phyloP scores from a whole-genome alignment of 1,140 invertebrate genomes.

The Bombus pascuorum region DNA sequence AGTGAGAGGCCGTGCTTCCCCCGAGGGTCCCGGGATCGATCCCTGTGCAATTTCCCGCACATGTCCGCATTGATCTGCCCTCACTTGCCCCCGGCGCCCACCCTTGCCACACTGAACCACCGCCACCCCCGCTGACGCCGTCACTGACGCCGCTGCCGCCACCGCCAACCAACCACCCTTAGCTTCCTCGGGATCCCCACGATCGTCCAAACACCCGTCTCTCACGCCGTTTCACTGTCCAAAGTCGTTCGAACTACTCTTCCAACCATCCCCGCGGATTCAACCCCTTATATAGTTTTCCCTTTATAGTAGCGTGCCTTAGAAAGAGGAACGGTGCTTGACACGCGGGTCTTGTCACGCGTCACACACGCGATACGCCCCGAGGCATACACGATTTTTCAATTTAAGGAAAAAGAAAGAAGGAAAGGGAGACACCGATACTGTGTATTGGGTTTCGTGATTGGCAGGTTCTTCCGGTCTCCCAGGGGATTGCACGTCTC shows the following conservation, averaged over 20 bases:
- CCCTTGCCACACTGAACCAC: slow-evolving; percentile 62
- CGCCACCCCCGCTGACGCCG: slow-evolving; percentile 39
- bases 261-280: slow-evolving; percentile 60
- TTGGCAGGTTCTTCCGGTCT: slow-evolving; percentile 4
- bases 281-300: slow-evolving; percentile 64
- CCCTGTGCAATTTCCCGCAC: slow-evolving; percentile 81
- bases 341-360: slow-evolving; percentile 45
- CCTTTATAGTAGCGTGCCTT: slow-evolving; percentile 41
- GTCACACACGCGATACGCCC: slow-evolving; percentile 32
- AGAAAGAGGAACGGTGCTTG: slow-evolving; percentile 27
- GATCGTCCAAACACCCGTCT: slow-evolving; percentile 57
- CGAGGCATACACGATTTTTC: slow-evolving; percentile 68
- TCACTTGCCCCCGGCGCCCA: slow-evolving; percentile 76
- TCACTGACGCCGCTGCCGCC: slow-evolving; percentile 39
- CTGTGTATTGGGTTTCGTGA: background rate
- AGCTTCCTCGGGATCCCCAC: slow-evolving; percentile 59
- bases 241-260: slow-evolving; percentile 71
- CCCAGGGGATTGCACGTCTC: background rate
- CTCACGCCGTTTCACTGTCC: slow-evolving; percentile 57
- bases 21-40: slow-evolving; percentile 80
- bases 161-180: slow-evolving; percentile 45
- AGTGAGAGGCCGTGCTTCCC: slow-evolving; percentile 68
- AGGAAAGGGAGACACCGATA: background rate
- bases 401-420: slow-evolving; percentile 49
- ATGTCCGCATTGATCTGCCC: slow-evolving; percentile 82